A percentile compares a stretch with the other conserved stretches of the same genome.
These are phyloP conservation scores for Empidonax alnorum DNA, from an alignment of 2,113 vertebrate genomes.

Conservation along the genomic window DNA sequence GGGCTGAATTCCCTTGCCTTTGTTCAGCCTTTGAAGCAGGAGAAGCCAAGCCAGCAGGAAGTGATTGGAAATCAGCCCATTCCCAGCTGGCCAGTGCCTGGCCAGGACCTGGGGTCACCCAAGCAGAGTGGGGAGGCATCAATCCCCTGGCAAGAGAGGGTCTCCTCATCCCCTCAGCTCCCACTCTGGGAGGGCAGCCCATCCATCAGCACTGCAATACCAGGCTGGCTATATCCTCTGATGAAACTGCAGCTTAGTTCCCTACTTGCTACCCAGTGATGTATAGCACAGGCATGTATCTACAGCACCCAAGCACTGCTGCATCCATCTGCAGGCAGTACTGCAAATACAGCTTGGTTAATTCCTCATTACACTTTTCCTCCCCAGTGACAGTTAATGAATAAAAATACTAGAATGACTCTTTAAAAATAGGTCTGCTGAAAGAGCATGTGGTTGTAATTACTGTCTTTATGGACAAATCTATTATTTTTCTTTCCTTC, in stretches of 20 bases:
- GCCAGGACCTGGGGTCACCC: neutral
- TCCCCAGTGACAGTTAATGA: neutral
- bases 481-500: slow-evolving; percentile 30
- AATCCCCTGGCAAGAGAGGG: rapidly evolving
- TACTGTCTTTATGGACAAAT: neutral
- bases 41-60: neutral
- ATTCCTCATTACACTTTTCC: neutral
- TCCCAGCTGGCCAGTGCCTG: neutral
- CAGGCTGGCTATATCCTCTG: neutral
- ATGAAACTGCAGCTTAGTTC: neutral
- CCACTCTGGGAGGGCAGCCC: rapidly evolving
- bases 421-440: neutral
- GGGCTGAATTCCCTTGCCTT: neutral
- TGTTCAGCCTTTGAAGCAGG: neutral
- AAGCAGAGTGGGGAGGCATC: neutral
- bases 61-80: neutral
- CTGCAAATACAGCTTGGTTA: neutral
- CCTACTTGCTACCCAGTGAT: neutral
- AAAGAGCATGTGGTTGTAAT: slow-evolving; percentile 51
- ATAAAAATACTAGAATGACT: neutral
- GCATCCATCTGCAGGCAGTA: neutral
- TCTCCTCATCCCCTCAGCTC: neutral
- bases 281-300: rapidly evolving
- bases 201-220: neutral
- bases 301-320: neutral